Evolutionary conservation across 1,140 invertebrate species (phyloP).

Genomic region (Anastrepha obliqua): DNA sequence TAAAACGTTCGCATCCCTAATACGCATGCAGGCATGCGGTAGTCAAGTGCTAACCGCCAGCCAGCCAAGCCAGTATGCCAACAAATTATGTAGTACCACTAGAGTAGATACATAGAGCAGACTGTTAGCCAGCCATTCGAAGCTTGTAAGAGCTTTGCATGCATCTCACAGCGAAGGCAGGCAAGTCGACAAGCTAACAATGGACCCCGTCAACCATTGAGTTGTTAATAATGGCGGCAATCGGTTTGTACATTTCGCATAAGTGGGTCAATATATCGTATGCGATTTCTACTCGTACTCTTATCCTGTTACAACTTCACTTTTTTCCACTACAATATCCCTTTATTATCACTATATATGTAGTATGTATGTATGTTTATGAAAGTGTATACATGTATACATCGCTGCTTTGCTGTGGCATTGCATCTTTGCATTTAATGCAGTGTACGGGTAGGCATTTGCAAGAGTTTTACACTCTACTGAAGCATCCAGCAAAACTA

Average conservation of each 20-base stretch:
- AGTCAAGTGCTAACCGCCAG: not conserved
- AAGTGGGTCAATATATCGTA: conserved; percentile 41
- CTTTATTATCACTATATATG: not conserved
- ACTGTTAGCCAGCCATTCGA: conserved; percentile 4
- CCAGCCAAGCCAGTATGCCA: not conserved
- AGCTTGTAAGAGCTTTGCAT: not conserved
- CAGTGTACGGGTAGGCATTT: not conserved
- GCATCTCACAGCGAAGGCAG: not conserved
- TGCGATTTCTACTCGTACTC: not conserved
- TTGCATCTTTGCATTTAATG: not conserved
- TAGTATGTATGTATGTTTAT: not conserved
- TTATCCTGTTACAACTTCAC: not conserved
- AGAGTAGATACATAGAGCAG: no score
- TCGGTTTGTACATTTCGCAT: conserved; percentile 35
- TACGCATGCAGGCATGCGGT: not conserved
- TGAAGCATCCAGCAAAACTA: not conserved
- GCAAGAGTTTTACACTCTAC: not conserved
- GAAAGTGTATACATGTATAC: not conserved
- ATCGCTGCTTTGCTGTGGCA: not conserved
- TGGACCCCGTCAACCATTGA: not conserved
- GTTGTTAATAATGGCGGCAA: conserved; percentile 46
- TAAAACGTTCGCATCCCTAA: not conserved
- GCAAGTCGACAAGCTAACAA: conserved; percentile 22
- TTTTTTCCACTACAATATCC: not conserved
- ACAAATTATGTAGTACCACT: not conserved